Evolutionary conservation across 2,888 invertebrate genomes (phyloP).

Genomic region (Smittia sp.): DNA sequence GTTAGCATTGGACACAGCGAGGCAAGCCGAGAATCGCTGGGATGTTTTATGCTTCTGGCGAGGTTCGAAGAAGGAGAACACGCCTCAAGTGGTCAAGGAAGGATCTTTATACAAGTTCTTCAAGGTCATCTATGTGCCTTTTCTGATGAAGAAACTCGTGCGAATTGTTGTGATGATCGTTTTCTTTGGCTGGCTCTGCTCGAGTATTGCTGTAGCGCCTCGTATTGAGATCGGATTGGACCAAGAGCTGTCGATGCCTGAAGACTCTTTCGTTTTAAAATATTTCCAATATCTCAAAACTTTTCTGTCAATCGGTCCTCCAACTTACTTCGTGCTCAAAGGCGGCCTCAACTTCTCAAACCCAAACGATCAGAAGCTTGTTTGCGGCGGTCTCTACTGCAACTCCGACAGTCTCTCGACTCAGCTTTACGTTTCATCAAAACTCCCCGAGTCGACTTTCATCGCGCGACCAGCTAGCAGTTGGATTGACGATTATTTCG

Average conservation of each 20-base stretch:
- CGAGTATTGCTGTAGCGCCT: constrained; percentile 69
- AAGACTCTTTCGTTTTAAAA: constrained; percentile 82
- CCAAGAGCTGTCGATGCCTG: constrained; percentile 87
- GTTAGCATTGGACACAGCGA: constrained; percentile 75
- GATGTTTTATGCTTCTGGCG: constrained; percentile 36
- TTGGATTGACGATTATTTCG: constrained; percentile 93
- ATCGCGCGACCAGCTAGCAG: constrained; percentile 77
- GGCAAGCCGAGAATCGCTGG: constrained; percentile 59
- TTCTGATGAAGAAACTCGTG: constrained; percentile 57
- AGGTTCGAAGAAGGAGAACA: constrained; percentile 64
- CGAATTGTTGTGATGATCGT: constrained; percentile 62
- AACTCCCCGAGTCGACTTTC: constrained; percentile 65
- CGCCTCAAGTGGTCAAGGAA: background rate
- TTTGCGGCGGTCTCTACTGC: constrained; percentile 73
- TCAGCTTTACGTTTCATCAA: constrained; percentile 69
- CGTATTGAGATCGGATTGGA: constrained; percentile 83
- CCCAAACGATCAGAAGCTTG: constrained; percentile 64
- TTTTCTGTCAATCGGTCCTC: constrained; percentile 73
- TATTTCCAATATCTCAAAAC: constrained; percentile 60
- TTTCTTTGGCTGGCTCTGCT: constrained; percentile 67
- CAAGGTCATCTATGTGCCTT: constrained; percentile 47
- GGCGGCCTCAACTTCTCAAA: constrained; percentile 72
- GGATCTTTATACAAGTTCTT: constrained; percentile 40
- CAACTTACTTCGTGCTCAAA: constrained; percentile 89
- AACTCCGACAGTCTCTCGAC: constrained; percentile 66